Percentiles rank a stretch among this genome's conserved stretches.
These are phyloP conservation scores for Tipula lateralis DNA, from an alignment of 2,888 invertebrate genomes.

Conservation along the genomic window DNA sequence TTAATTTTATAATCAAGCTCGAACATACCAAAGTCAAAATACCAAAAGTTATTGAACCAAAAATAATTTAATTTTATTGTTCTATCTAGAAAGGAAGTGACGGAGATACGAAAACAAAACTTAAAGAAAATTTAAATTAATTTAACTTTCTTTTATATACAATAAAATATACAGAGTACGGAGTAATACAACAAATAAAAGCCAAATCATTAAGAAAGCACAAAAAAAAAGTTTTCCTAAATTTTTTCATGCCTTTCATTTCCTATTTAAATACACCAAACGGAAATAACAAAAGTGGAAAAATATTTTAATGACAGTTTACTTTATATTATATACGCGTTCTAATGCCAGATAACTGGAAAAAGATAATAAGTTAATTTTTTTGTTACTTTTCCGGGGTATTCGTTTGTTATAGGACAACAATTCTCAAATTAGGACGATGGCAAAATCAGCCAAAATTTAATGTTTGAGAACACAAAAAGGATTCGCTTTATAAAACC, in stretches of 20 bases:
- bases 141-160: not conserved
- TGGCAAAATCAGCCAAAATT: not conserved
- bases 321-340: not conserved
- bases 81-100: not conserved
- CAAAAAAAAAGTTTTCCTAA: not conserved
- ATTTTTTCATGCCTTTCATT: not conserved
- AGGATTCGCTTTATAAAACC: not conserved
- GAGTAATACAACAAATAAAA: not conserved
- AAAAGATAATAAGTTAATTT: slow-evolving; percentile 6
- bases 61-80: not conserved
- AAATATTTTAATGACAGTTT: slow-evolving; percentile 19
- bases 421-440: not conserved
- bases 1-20: not conserved
- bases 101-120: not conserved
- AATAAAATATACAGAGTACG: not conserved
- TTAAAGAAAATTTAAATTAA: not conserved
- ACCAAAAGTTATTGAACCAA: not conserved
- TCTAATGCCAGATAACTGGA: not conserved
- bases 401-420: not conserved
- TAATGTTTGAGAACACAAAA: not conserved
- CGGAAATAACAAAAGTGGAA: not conserved
- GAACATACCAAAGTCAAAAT: not conserved
- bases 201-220: slow-evolving; percentile 11
- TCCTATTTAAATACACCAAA: not conserved
- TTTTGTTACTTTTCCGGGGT: not conserved